Conservation (phyloP, 2,888 invertebrate genomes). For the Erebia epiphron region DNA sequence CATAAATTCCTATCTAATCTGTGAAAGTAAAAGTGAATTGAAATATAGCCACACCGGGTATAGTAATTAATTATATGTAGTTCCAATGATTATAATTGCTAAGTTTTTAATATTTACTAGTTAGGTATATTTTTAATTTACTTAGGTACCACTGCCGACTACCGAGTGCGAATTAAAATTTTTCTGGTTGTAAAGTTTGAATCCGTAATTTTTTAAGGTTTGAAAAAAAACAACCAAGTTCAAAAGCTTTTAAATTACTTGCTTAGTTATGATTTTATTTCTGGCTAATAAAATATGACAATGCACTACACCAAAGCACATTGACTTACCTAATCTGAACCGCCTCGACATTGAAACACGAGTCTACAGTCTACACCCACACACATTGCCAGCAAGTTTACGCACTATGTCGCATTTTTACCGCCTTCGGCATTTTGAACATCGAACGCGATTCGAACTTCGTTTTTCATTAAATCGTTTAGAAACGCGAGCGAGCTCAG, state of each 20-base stretch:
- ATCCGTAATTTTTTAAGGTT: too few relatives aligned
- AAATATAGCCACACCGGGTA: neutral
- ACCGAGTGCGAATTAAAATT: too few relatives aligned
- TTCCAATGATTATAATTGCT: too few relatives aligned
- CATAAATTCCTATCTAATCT: neutral
- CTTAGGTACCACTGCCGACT: too few relatives aligned
- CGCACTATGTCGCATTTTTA: conserved; percentile 33
- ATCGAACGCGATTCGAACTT: conserved; percentile 23
- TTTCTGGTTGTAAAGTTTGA: too few relatives aligned
- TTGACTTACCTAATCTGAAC: conserved; percentile 54
- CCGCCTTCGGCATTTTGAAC: conserved; percentile 37
- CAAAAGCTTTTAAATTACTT: too few relatives aligned
- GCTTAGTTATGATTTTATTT: neutral
- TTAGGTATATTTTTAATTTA: too few relatives aligned
- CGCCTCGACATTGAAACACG: conserved; percentile 60
- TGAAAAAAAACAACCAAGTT: too few relatives aligned
- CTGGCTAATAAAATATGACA: neutral
- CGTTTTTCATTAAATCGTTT: conserved; percentile 22
- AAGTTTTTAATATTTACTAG: too few relatives aligned
- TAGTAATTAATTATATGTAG: too few relatives aligned
- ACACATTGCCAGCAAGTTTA: conserved; percentile 37
- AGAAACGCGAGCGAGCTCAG: conserved; percentile 46
- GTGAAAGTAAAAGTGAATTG: neutral
- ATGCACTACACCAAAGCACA: neutral
- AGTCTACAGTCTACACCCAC: conserved; percentile 48